Conservation (phyloP, 2,797 vertebrate species). For the Pelochelys cantorii region DNA sequence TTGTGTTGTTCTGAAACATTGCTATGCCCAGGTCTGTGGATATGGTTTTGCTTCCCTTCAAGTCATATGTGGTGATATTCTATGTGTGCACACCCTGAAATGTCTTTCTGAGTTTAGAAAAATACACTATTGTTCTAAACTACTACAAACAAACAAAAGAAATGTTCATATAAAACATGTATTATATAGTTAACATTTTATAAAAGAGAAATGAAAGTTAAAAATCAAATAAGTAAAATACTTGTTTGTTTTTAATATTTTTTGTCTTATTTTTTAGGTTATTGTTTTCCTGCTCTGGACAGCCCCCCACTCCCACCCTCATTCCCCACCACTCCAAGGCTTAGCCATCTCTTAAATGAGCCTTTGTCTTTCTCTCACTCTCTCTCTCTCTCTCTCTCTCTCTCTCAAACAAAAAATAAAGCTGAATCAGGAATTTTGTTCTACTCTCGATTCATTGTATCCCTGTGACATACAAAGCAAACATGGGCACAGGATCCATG, state of each 20-base stretch:
- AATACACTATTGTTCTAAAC: not conserved
- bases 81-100: not conserved
- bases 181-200: not conserved
- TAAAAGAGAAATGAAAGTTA: not conserved
- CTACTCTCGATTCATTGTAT: conserved; percentile 7
- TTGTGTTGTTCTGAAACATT: not conserved
- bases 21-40: not conserved
- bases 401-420: too few relatives aligned
- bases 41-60: not conserved
- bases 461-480: conserved; percentile 53
- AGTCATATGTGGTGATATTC: not conserved
- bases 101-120: not conserved
- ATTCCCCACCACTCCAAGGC: conserved; percentile 42
- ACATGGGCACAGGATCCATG: conserved; percentile 18
- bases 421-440: conserved; percentile 39
- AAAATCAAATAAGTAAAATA: conserved; percentile 28
- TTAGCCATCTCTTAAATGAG: conserved; percentile 52
- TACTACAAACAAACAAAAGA: not conserved
- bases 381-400: too few relatives aligned
- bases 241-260: conserved; percentile 32
- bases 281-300: conserved; percentile 65
- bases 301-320: conserved; percentile 46
- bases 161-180: conserved; percentile 10
- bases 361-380: conserved; percentile 31
- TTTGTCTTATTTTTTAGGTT: conserved; percentile 57